Base-by-base conservation (phyloP, 2,113 vertebrate species). In the Pelvicachromis taeniatus region DNA sequence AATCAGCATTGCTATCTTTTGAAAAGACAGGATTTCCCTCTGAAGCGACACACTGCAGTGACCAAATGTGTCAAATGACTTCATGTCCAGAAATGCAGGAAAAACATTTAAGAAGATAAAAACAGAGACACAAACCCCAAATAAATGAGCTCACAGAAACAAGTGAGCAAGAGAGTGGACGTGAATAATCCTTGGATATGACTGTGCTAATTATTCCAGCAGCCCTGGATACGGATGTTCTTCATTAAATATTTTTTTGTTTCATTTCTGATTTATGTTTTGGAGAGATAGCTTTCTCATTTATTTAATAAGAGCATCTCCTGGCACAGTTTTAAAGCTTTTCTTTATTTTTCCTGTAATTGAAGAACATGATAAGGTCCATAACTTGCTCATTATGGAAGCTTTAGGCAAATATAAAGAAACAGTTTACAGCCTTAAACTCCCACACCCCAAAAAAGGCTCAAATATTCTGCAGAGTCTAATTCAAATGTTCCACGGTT, bases 361-460 rank as follows among this genome's bases (percentile, higher is more conserved):
- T 85, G 81, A 89, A 85, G 58, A 81, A 83, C 68, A 85, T 2
- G 84, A 91, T 93, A 83, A 91, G 85, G 90, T 94, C 91, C 93
- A 81, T 85, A 88, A 94, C 91, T 93, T 81, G 83, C 93, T 94
- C 91, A 93, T 95, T 94, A 94, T 85, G 90, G 88, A 91, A 56
- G 93, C 93, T 95, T 93, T 89, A 94, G 93, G 94, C 94, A 82
- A 94, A 88, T 92, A 84, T 77, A 90, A 89, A 94, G 89, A 90
- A 83, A 87, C 77, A 85, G 70, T 93, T 84, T 89, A 82, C 87
- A 92, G 90, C 77, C 78, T 89, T 83, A 82, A 92, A 95, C 95
- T 92, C 95, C 94, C 95, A 95, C 96, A 93, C 90, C 85, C 31
- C 23, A 89, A 82, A 59, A 89, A 81, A 81, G 48, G 73, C 84